phyloP scores from a whole-genome alignment of 2,888 invertebrate species.

The Phorcus lineatus region DNA sequence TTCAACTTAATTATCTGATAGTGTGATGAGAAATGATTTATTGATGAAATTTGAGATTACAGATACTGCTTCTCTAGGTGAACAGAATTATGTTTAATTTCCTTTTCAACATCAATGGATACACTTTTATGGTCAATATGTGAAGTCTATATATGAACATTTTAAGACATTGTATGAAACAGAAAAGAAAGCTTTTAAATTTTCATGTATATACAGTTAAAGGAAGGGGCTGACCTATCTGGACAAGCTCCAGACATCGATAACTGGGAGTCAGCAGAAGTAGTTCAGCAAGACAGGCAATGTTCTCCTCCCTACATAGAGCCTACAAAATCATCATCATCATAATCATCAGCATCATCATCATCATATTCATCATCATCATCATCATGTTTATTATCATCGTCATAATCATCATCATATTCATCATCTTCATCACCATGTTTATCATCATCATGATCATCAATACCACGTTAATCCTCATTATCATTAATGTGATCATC shows the following conservation, averaged over 20 bases:
- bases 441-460: no score
- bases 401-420: no score
- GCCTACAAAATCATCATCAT: slow-evolving; percentile 27
- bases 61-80: neutral
- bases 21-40: neutral
- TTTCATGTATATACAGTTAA: neutral
- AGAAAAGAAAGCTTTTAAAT: neutral
- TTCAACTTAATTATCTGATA: neutral
- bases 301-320: slow-evolving; percentile 26
- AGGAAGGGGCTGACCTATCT: slow-evolving; percentile 32
- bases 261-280: slow-evolving; percentile 6
- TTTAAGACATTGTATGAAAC: neutral
- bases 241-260: slow-evolving; percentile 26
- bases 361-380: no score
- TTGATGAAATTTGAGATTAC: neutral
- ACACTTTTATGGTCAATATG: no score
- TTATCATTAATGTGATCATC: neutral
- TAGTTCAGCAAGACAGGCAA: slow-evolving; percentile 31
- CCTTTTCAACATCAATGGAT: neutral
- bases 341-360: no score
- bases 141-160: no score
- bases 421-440: no score
- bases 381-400: neutral
- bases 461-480: neutral
- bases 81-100: neutral